Percentiles rank a stretch among this genome's conserved stretches.
phyloP scores from a whole-genome alignment of 2,113 vertebrate genomes.

The Sphaerodactylus townsendi region DNA sequence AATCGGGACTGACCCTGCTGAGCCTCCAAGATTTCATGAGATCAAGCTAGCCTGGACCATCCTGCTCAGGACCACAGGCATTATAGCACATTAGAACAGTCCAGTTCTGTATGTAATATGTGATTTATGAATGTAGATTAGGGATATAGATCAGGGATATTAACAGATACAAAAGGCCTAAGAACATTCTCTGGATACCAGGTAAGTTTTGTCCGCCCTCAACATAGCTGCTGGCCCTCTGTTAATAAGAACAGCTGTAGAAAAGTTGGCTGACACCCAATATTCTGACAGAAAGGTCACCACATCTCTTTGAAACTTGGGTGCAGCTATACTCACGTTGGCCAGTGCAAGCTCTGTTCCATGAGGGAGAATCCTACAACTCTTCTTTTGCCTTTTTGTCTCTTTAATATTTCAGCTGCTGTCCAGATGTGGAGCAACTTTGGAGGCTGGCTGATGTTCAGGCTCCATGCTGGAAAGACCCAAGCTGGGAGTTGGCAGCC shows the following conservation, averaged over 20 bases:
- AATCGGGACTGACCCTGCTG: too few relatives aligned
- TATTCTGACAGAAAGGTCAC: background rate
- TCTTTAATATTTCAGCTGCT: constrained; percentile 33
- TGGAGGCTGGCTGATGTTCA: background rate
- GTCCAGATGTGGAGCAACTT: constrained; percentile 30
- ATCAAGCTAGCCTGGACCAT: too few relatives aligned
- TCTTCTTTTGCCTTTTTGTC: background rate
- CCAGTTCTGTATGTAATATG: too few relatives aligned
- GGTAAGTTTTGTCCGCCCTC: background rate
- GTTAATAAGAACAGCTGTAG: too few relatives aligned
- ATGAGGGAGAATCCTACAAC: background rate
- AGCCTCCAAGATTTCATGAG: too few relatives aligned
- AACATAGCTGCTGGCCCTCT: background rate
- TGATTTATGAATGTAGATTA: too few relatives aligned
- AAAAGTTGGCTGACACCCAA: background rate
- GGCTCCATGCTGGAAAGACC: background rate
- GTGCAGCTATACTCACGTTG: background rate
- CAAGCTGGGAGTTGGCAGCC: background rate
- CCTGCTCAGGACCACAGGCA: too few relatives aligned
- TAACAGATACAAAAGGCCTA: background rate
- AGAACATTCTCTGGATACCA: background rate
- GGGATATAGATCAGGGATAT: background rate
- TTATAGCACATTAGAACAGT: too few relatives aligned
- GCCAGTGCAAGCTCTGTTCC: background rate
- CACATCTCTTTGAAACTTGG: background rate